A percentile compares a stretch with the other conserved stretches of the same genome.
These are phyloP conservation scores for Chiridota heheva DNA, from an alignment of 35 echinoderm and acorn worm species.

Conservation along the genomic window DNA sequence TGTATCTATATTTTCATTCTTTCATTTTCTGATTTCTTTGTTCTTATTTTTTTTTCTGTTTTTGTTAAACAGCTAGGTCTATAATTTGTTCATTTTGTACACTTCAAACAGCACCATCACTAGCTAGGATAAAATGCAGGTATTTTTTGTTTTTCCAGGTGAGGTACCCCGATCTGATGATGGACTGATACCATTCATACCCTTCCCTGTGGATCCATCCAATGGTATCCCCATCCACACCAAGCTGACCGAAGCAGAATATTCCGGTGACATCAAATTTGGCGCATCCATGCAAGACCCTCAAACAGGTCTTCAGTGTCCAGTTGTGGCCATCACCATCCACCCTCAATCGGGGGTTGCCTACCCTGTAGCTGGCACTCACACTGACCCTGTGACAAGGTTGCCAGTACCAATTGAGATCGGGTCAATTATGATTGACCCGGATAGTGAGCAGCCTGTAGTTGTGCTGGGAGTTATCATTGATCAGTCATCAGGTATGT, in stretches of 20 bases:
- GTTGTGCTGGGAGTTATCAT: conserved; percentile 75
- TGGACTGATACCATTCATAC: conserved; percentile 83
- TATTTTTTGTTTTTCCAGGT: conserved; percentile 42
- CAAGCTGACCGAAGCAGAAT: conserved; percentile 55
- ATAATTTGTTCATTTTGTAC: no score
- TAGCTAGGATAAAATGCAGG: no score
- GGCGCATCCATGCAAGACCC: conserved; percentile 71
- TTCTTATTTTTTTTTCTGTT: no score
- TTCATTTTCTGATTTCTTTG: no score
- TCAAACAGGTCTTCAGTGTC: conserved; percentile 78
- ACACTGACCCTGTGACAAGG: conserved; percentile 92
- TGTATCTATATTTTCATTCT: no score
- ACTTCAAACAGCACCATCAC: no score
- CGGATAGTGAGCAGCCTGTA: conserved; percentile 90
- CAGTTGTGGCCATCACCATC: conserved; percentile 85
- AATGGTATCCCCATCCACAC: conserved; percentile 65
- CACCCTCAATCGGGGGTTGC: conserved; percentile 92
- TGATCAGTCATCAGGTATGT: conserved; percentile 76
- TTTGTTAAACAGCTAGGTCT: no score
- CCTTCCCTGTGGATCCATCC: conserved; percentile 76
- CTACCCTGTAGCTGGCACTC: conserved; percentile 90
- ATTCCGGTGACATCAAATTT: conserved; percentile 76
- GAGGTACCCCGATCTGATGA: conserved; percentile 80
- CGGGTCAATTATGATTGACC: conserved; percentile 93
- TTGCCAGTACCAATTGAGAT: conserved; percentile 88